Base-by-base conservation (phyloP, 2,113 vertebrate genomes). In the Bombycilla garrulus region DNA sequence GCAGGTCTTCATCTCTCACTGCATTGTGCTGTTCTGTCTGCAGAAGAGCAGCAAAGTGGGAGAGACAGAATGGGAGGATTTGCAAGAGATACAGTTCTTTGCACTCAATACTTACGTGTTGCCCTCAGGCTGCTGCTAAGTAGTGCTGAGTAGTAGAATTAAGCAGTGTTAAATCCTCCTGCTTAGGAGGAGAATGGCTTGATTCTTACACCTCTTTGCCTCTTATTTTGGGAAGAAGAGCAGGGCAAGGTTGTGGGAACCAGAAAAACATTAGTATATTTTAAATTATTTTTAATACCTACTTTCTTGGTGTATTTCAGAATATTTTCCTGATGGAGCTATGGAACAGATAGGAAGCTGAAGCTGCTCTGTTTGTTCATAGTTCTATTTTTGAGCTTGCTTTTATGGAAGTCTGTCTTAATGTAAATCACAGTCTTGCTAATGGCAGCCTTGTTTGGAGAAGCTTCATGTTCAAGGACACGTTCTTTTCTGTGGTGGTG, bases 91-190 rank as follows among this genome's bases (percentile, higher is more conserved):
- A 96, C 74, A 51, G 15, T 94, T 96, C 93, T 96, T 92, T 83
- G 64, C 80, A n/a, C 80, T 96, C 50, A 36, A 22, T 93, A 87
- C 88, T 96, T 96, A 78, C 1, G 7, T 95, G 90, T 89, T 93
- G 88, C 97, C 97, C 97, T 90, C 64, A 93, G 97, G 97, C 97
- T 96, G 91, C 31, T 3, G 91, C 97, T 96, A 97, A 97, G 92
- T 76, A 77, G 79, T 95, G 97, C 94, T 85, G 97, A 98, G 95
- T 66, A 88, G 88, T 86, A 96, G 90, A 92, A 94, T 97, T 97
- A 96, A 97, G 84, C 95, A 96, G 88, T 77, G 91, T 93, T 97
- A 97, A 97, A 95, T 97, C 93, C 85, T 96, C 80, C 90, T 93
- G 93, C 78, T 97, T 83, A 35, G 64, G 73, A 31, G 72, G 70